A percentile compares a stretch with the other conserved stretches of the same genome.
phyloP scores from a whole-genome alignment of 1,140 invertebrate species.

The Apis laboriosa region DNA sequence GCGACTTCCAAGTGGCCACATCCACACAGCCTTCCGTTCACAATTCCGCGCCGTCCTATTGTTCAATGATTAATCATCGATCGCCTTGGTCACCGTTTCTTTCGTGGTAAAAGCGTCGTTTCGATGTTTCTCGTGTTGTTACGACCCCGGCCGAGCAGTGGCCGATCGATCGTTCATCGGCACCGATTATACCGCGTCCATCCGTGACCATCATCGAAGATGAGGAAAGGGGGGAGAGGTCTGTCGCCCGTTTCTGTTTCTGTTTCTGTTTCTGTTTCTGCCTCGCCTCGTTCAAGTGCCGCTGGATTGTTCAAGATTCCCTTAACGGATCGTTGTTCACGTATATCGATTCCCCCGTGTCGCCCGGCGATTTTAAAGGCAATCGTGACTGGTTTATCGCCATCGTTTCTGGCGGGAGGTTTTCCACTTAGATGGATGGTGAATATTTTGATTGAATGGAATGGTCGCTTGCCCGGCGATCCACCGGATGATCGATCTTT shows the following conservation, averaged over 20 bases:
- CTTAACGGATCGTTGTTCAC: constrained; percentile 28
- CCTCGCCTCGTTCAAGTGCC: neutral
- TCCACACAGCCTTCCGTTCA: constrained; percentile 52
- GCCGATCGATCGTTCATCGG: constrained; percentile 50
- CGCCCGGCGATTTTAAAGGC: neutral
- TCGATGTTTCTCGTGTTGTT: constrained; percentile 54
- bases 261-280: neutral
- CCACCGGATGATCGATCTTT: no score
- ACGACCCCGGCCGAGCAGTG: constrained; percentile 24
- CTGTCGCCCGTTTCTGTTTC: neutral
- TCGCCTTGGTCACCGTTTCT: constrained; percentile 64
- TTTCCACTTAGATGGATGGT: neutral
- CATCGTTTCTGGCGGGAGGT: neutral
- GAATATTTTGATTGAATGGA: no score
- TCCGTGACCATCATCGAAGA: constrained; percentile 32
- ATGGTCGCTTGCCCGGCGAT: no score
- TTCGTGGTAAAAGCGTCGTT: constrained; percentile 55
- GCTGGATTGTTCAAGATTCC: constrained; percentile 28
- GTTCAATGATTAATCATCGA: constrained; percentile 77
- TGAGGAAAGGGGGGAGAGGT: neutral
- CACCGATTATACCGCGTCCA: constrained; percentile 48
- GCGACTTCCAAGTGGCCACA: constrained; percentile 58
- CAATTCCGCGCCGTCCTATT: constrained; percentile 55
- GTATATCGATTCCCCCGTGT: constrained; percentile 1
- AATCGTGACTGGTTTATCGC: neutral